Conservation (phyloP, 2,888 invertebrate genomes). For the Teleogryllus oceanicus region DNA sequence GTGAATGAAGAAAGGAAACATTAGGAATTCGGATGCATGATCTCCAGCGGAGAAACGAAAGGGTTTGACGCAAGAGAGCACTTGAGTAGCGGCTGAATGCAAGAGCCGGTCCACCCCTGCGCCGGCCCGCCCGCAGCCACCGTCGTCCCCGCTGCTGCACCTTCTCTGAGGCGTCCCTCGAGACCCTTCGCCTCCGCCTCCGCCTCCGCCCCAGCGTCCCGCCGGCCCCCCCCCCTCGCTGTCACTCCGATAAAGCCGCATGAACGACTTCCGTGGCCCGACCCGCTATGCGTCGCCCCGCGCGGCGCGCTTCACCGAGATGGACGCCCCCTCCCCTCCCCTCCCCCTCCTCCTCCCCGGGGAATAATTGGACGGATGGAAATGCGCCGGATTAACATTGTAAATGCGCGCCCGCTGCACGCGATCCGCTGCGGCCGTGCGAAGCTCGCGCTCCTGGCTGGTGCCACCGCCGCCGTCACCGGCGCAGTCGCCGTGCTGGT, state of each 20-base stretch:
- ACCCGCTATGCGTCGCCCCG: not conserved
- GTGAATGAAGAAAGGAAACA: no score
- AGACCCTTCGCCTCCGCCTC: not conserved
- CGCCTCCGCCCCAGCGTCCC: not conserved
- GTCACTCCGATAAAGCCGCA: constrained; percentile 18
- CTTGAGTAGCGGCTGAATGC: no score
- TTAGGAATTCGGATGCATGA: no score
- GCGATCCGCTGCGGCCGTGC: not conserved
- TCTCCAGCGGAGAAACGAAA: no score
- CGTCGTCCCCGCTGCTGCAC: no score
- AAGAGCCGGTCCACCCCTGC: no score
- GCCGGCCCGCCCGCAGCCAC: no score
- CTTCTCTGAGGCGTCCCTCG: not conserved
- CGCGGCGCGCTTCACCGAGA: not conserved
- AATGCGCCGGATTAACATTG: constrained; percentile 7
- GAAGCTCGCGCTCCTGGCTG: not conserved
- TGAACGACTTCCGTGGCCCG: constrained; percentile 1
- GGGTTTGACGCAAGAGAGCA: no score
- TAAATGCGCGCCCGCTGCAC: not conserved
- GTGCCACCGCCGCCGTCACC: not conserved
- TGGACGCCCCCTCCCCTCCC: not conserved
- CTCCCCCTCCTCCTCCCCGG: not conserved
- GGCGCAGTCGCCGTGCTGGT: no score
- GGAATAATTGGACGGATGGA: constrained; percentile 10
- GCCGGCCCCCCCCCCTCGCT: not conserved